phyloP scores from a whole-genome alignment of 2,888 invertebrate species.

The Flabesymbios commensalis region DNA sequence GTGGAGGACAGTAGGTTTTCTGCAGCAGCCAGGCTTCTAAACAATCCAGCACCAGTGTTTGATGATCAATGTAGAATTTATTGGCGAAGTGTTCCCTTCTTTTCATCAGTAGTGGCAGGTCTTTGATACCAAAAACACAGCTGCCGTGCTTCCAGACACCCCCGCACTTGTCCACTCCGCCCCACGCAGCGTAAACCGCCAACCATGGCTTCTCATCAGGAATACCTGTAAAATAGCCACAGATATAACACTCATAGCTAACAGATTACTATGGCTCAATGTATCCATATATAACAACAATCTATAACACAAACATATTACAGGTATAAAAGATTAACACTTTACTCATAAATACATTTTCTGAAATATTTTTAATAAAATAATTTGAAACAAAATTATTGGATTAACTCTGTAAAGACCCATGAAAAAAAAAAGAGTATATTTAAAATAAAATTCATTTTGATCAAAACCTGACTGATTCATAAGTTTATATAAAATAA shows the following conservation, averaged over 20 bases:
- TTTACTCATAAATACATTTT: too few species aligned
- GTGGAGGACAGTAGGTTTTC: slow-evolving; percentile 25
- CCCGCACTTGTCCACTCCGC: slow-evolving; percentile 30
- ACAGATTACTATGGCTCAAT: neutral
- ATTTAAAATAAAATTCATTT: too few species aligned
- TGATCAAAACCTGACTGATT: too few species aligned
- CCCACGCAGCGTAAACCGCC: slow-evolving; percentile 40
- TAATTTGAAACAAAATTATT: too few species aligned
- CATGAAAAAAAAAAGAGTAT: too few species aligned
- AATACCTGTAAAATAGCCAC: slow-evolving; percentile 27
- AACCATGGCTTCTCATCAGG: slow-evolving; percentile 40
- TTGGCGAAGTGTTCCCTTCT: slow-evolving; percentile 44
- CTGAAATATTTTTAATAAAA: too few species aligned
- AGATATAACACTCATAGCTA: too few species aligned
- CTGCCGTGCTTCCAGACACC: slow-evolving; percentile 39
- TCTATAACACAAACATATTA: too few species aligned
- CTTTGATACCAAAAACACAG: slow-evolving; percentile 46
- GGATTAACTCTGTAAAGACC: too few species aligned
- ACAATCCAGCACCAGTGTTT: slow-evolving; percentile 44
- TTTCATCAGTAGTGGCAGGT: slow-evolving; percentile 36
- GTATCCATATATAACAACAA: neutral
- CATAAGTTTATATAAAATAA: too few species aligned
- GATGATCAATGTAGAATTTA: slow-evolving; percentile 42
- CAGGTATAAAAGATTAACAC: too few species aligned
- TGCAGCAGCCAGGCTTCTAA: slow-evolving; percentile 36